Conservation (phyloP, 2,113 vertebrate genomes). For the Microcebus murinus region DNA sequence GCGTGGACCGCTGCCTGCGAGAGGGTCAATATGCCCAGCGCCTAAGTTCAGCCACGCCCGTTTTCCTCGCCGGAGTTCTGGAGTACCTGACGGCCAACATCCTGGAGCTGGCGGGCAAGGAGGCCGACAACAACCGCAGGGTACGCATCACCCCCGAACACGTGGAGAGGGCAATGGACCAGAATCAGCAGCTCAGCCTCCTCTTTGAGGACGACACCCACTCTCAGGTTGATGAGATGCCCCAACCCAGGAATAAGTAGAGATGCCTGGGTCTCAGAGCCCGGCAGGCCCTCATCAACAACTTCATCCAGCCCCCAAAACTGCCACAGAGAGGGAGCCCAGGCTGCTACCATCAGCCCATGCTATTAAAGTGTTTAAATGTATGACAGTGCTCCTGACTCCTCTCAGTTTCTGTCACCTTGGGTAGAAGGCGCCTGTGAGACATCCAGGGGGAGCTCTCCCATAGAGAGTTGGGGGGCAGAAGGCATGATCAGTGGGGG, state of each 20-base stretch:
- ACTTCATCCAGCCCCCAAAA: background rate
- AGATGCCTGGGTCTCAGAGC: background rate
- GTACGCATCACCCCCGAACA: background rate
- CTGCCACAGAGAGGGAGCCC: fast-evolving
- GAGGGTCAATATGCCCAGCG: background rate
- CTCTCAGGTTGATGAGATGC: conserved; percentile 77
- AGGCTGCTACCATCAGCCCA: too few relatives aligned
- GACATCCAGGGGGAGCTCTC: background rate
- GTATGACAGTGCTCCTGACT: background rate
- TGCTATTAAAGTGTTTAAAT: background rate
- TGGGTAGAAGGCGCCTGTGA: background rate
- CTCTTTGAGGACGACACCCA: conserved; percentile 55
- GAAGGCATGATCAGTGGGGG: too few relatives aligned
- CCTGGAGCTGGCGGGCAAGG: background rate
- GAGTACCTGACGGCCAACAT: too few relatives aligned
- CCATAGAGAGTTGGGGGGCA: background rate
- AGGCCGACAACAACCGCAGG: background rate
- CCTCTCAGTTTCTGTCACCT: background rate
- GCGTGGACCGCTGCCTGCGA: conserved; percentile 80
- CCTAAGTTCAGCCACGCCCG: too few relatives aligned
- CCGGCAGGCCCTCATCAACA: background rate
- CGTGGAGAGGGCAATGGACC: background rate
- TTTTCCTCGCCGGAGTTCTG: too few relatives aligned
- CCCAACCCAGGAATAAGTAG: conserved; percentile 81
- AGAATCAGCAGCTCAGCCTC: background rate